These are phyloP conservation scores for Sinosuthora webbiana DNA, from an alignment of 2,113 vertebrate species.

Conservation along the genomic window DNA sequence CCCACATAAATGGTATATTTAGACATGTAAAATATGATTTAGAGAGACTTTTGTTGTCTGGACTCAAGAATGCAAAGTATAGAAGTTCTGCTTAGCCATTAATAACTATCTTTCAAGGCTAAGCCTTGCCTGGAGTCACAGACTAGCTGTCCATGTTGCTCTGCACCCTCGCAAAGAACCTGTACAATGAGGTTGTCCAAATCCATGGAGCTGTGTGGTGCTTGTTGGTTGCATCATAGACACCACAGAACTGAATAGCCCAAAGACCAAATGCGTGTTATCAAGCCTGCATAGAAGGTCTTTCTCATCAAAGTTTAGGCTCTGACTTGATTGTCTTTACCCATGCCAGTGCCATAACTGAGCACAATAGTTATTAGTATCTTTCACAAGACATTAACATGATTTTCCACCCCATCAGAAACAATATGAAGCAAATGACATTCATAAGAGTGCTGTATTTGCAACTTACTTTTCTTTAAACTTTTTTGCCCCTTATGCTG, in stretches of 20 bases:
- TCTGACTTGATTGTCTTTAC: neutral
- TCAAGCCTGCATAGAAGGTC: neutral
- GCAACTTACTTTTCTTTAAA: neutral
- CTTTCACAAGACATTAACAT: neutral
- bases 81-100: neutral
- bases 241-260: neutral
- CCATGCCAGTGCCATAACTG: neutral
- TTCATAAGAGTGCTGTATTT: neutral
- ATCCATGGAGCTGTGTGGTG: fast-evolving
- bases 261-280: neutral
- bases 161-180: fast-evolving
- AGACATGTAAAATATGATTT: neutral
- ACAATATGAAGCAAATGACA: neutral
- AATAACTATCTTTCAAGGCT: neutral
- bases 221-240: neutral
- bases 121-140: neutral
- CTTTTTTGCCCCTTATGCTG: neutral
- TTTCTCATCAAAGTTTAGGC: neutral
- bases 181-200: neutral
- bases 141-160: neutral
- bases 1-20: neutral
- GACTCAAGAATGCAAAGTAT: neutral
- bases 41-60: neutral
- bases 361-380: neutral
- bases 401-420: neutral